phyloP scores from a whole-genome alignment of 2,888 invertebrate genomes.

The Cylloceria caligata region DNA sequence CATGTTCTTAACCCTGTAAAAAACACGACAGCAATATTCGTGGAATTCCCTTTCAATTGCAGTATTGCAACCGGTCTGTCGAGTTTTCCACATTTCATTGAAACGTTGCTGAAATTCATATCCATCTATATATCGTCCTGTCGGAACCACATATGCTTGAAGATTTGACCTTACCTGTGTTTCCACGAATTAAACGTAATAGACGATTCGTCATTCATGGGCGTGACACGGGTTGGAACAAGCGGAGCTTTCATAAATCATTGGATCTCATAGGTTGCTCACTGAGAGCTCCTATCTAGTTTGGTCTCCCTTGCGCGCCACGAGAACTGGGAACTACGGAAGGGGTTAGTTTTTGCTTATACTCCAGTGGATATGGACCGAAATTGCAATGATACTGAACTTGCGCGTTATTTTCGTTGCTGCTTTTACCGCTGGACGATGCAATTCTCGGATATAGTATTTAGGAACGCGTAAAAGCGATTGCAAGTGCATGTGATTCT shows the following conservation, averaged over 20 bases:
- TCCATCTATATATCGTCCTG: background rate
- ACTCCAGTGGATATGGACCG: background rate
- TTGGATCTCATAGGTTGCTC: constrained; percentile 40
- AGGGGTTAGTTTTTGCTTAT: constrained; percentile 30
- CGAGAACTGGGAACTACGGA: constrained; percentile 30
- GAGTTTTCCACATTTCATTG: constrained; percentile 14
- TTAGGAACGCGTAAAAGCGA: background rate
- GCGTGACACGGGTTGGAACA: constrained; percentile 58
- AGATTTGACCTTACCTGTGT: constrained; percentile 41
- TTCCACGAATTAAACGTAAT: constrained; percentile 51
- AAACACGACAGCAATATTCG: background rate
- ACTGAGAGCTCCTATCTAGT: background rate
- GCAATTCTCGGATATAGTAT: background rate
- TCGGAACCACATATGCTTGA: background rate
- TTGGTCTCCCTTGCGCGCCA: constrained; percentile 3
- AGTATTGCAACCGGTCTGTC: too few relatives aligned
- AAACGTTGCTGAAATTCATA: constrained; percentile 10
- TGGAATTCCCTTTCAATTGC: background rate
- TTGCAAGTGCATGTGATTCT: background rate
- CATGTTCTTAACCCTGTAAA: background rate
- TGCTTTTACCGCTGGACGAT: background rate
- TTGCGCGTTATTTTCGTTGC: background rate
- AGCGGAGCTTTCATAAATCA: constrained; percentile 58
- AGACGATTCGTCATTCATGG: constrained; percentile 58
- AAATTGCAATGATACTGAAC: background rate